Evolutionary conservation across 64 coral and sea anemone genomes (phyloP).

Genomic region (Astreopora myriophthalma): DNA sequence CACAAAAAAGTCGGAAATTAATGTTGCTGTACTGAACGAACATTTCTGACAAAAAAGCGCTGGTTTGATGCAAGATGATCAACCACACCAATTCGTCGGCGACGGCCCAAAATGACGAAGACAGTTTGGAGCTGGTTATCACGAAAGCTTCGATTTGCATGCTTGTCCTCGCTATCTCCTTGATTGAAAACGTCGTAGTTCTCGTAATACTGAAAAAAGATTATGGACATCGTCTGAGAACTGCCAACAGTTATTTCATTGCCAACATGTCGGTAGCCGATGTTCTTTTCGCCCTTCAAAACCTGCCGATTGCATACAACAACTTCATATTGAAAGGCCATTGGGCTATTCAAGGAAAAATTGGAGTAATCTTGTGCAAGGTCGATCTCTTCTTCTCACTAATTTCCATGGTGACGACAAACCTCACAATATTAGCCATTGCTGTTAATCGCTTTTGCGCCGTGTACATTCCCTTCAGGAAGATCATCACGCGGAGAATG

Average conservation of each 20-base stretch:
- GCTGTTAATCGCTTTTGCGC: background rate
- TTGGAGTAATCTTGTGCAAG: slow-evolving; percentile 14
- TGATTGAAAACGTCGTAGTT: background rate
- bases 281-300: slow-evolving; percentile 12
- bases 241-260: slow-evolving; percentile 5
- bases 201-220: background rate
- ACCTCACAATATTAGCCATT: slow-evolving; percentile 25
- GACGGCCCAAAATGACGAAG: background rate
- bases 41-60: too few species aligned
- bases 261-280: slow-evolving; percentile 25
- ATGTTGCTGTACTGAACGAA: too few species aligned
- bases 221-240: background rate
- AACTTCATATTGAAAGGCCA: background rate
- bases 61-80: background rate
- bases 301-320: slow-evolving; percentile 15
- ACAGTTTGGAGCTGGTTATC: background rate
- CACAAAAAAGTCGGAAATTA: too few species aligned
- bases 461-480: background rate
- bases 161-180: background rate
- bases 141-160: background rate
- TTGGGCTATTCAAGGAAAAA: background rate
- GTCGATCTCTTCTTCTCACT: background rate
- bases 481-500: background rate
- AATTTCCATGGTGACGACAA: slow-evolving; percentile 12
- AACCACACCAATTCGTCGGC: background rate